Base-by-base conservation (phyloP, 2,888 invertebrate genomes). In the Drosophila cyrtoloma region DNA sequence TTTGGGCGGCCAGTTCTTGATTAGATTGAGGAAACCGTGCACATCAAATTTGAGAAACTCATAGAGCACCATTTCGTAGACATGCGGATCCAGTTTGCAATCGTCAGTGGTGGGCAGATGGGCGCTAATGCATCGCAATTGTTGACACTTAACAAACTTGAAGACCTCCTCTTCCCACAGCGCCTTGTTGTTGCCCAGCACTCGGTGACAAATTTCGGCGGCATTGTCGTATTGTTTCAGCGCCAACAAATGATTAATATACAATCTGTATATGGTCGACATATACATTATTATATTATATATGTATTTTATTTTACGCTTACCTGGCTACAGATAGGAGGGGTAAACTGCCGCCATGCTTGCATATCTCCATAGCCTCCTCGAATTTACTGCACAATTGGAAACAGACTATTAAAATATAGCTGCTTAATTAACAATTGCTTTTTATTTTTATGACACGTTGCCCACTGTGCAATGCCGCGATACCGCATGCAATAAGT, bases 41-140 rank as follows among this genome's bases (percentile, higher is more conserved):
- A 97, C 95, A 93, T 98, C 97, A 61, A 96, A 95, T 92, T 97
- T 97, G 1, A 99, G 94, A 93, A 97, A 99, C 93, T 99, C 98
- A 91, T 97, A 97, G 33, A 99, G 95, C 73, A 99, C 97, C 95
- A 98, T 96, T 94, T 99, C 99, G 92, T 99, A 99, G 77, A 98
- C 96, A 63, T 97, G 96, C 1, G 97, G 96, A 92, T 96, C 96
- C 59, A 98, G 94, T 70, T 96, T 95, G 64, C 96, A 96, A 61
- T 97, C 96, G 10, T 95, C 94, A 1, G 95, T 95, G 79, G 96
- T 95, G 1, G 98, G 98, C 71, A 98, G 95, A 92, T 97, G 97
- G 0, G 96, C 95, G 90, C 97, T 96, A 32, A 97, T 95, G 14
- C 97, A 95, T 89, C 97, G 94, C 28, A 99, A 94, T 89, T 98